Conservation (phyloP, 1,140 invertebrate genomes). For the Argopecten irradians region DNA sequence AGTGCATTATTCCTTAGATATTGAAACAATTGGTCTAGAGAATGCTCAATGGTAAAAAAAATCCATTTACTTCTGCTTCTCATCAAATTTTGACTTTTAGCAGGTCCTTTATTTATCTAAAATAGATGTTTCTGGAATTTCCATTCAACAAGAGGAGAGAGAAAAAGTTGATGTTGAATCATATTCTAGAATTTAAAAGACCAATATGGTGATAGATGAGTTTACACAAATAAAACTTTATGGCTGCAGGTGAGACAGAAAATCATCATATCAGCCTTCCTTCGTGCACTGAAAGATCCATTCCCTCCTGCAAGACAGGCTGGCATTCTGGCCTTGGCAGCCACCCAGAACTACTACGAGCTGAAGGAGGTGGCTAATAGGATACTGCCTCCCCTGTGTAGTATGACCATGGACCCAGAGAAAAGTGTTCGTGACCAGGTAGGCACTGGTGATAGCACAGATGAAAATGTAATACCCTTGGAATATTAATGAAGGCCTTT, state of each 20-base stretch:
- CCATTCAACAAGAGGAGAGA: neutral
- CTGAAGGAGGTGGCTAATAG: conserved; percentile 91
- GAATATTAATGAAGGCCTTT: too few relatives aligned
- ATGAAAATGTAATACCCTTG: neutral
- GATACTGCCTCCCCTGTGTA: conserved; percentile 94
- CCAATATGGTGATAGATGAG: neutral
- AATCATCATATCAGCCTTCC: conserved; percentile 96
- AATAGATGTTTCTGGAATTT: neutral
- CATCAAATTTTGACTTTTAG: too few relatives aligned
- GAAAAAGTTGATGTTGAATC: neutral
- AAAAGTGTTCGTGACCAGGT: conserved; percentile 93
- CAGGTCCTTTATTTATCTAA: neutral
- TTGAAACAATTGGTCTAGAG: too few relatives aligned
- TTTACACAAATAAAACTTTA: conserved; percentile 52
- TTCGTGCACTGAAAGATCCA: conserved; percentile 93
- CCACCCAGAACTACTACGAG: conserved; percentile 97
- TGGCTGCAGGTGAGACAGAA: conserved; percentile 88
- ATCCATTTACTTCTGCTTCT: too few relatives aligned
- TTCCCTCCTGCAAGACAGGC: conserved; percentile 86
- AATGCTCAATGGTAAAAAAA: too few relatives aligned
- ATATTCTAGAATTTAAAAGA: neutral
- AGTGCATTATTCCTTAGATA: too few relatives aligned
- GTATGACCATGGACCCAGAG: conserved; percentile 93
- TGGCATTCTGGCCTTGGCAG: conserved; percentile 81
- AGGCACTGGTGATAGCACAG: neutral